Conservation (phyloP, 2,888 invertebrate species). For the Agriopis leucophaearia region DNA sequence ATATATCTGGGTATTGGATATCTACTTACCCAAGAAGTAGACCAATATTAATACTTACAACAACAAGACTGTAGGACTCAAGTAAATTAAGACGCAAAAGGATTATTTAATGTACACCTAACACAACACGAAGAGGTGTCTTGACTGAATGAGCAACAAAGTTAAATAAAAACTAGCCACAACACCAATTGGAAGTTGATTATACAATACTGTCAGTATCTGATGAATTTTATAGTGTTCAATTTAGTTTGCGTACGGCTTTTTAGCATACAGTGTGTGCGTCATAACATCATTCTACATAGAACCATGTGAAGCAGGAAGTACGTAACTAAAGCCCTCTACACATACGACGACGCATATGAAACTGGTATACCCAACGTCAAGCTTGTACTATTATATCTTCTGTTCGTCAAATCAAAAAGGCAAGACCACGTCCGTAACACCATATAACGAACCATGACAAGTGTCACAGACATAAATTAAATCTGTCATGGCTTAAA, state of each 20-base stretch:
- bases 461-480: too few relatives aligned
- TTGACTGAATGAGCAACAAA: neutral
- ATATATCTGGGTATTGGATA: too few relatives aligned
- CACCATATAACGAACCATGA: too few relatives aligned
- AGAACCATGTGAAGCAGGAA: constrained; percentile 39
- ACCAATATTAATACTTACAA: too few relatives aligned
- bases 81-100: too few relatives aligned
- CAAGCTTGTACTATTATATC: too few relatives aligned
- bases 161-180: neutral
- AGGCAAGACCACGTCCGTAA: too few relatives aligned
- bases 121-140: neutral
- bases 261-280: neutral
- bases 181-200: neutral
- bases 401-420: too few relatives aligned
- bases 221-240: neutral
- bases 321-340: constrained; percentile 10
- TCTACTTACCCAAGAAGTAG: too few relatives aligned
- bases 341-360: neutral
- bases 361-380: neutral
- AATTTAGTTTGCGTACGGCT: neutral
- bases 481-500: too few relatives aligned
- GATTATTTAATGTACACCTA: too few relatives aligned
- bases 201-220: neutral
- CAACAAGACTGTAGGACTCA: too few relatives aligned
- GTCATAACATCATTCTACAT: neutral